Evolutionary conservation across 2,888 invertebrate species (phyloP), one percentile per base, ranked within the genome.

Genomic region (Dysmachus trigonus): DNA sequence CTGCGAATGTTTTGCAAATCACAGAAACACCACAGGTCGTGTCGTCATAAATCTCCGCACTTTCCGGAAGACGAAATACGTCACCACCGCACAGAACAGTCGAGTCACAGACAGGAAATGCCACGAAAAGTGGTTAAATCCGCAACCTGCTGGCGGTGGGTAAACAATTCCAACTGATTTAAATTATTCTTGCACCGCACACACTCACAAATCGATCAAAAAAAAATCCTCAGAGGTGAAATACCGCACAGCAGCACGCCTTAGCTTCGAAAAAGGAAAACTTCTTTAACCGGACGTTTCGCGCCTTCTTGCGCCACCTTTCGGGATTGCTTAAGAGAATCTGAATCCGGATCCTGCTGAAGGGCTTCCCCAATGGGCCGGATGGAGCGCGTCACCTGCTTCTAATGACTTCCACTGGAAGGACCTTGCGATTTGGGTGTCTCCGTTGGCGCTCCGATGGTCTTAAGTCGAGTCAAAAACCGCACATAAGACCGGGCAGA

Each of bases 371-470:
- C 85, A 76, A 87, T 85, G 74, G 47, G 73, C 38, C 86, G 85
- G 83, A 82, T 82, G 62, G 18, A 82, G 31, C 82, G 82, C 82
- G 82, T 82, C 87, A 85, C 79, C 87, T 77, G 85, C 73, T 85
- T 47, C 47, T 87, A 85, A 87, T 85, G 85, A 87, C 87, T 87
- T 87, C 87, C 87, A 87, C 85, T 87, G 87, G 87, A 87, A 87
- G 85, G 85, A 87, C 83, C 85, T 87, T 73, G 30, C 85, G 62
- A 82, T 62, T 85, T 87, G 82, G 87, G 71, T 81, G 85, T 85
- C 87, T 30, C 82, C 82, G 71, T 22, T 30, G 27, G 38, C n/a
- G 35, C 71, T 53, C 33, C 18, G 62, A 53, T 41, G 62, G 76
- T 85, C 74, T 85, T 76, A 76, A 76, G 76, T 85, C 85, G 38